A percentile compares a stretch with the other conserved stretches of the same genome.
Evolutionary conservation across 2,113 vertebrate genomes (phyloP).

Genomic region (Oryzias woworae): DNA sequence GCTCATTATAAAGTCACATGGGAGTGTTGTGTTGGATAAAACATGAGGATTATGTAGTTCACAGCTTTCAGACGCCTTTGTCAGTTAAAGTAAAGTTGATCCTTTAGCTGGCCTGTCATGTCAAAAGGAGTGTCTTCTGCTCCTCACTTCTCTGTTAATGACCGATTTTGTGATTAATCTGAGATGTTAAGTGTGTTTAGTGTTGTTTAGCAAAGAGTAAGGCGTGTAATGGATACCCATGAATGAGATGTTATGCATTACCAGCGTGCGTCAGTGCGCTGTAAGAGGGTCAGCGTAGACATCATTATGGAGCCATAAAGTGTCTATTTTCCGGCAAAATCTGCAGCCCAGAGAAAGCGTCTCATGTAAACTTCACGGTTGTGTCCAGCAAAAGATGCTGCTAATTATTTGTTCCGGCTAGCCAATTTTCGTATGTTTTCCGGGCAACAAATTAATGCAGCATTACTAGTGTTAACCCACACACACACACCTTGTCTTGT

Average conservation of each 20-base stretch:
- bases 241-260: not conserved
- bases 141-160: constrained; percentile 8
- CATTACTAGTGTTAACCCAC: not conserved
- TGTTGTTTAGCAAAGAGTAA: not conserved
- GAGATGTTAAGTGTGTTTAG: constrained; percentile 4
- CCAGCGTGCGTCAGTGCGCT: not conserved
- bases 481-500: not conserved
- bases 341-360: constrained; percentile 1
- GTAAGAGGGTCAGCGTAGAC: not conserved
- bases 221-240: not conserved
- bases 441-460: not conserved
- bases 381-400: not conserved
- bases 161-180: not conserved
- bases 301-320: not conserved
- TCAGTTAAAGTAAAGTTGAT: constrained; percentile 13
- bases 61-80: not conserved
- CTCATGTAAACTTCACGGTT: not conserved
- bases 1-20: not conserved
- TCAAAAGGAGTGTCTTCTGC: not conserved
- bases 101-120: constrained; percentile 1
- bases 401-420: constrained; percentile 1
- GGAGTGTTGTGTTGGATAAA: not conserved
- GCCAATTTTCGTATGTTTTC: not conserved
- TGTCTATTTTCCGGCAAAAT: not conserved
- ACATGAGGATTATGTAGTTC: constrained; percentile 5